Percentiles rank a stretch among this genome's conserved stretches.
Conservation (phyloP, 2,113 vertebrate genomes). For the Columbina picui region DNA sequence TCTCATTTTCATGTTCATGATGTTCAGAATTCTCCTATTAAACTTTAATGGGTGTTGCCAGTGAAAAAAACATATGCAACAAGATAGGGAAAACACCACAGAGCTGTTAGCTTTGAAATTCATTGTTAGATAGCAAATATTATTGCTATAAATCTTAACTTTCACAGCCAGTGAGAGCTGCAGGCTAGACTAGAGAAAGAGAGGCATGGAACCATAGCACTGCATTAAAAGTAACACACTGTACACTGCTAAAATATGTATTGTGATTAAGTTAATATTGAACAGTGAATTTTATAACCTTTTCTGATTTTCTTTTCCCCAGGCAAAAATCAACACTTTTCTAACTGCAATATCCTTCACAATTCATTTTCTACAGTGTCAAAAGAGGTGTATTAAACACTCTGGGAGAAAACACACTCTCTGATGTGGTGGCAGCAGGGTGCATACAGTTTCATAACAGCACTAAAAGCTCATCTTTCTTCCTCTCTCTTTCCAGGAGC, state of each 20-base stretch:
- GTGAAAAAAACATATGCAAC: constrained; percentile 46
- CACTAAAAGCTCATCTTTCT: constrained; percentile 49
- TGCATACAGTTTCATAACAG: constrained; percentile 18
- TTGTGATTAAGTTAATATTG: constrained; percentile 54
- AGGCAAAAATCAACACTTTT: constrained; percentile 46
- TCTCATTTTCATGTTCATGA: constrained; percentile 59
- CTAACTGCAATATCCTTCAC: neutral
- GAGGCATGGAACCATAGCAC: neutral
- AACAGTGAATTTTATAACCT: constrained; percentile 19
- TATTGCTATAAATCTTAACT: constrained; percentile 37
- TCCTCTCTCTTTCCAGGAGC: constrained; percentile 38
- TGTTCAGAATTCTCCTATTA: constrained; percentile 57
- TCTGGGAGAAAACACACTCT: neutral
- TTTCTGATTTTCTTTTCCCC: constrained; percentile 47
- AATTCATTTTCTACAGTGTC: constrained; percentile 6
- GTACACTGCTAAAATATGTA: constrained; percentile 35
- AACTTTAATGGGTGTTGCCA: constrained; percentile 50
- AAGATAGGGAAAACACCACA: constrained; percentile 25
- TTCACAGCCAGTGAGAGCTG: constrained; percentile 8
- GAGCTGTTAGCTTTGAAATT: constrained; percentile 42
- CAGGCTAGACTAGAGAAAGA: constrained; percentile 38
- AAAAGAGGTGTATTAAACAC: constrained; percentile 39
- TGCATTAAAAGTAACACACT: constrained; percentile 11
- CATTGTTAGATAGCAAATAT: constrained; percentile 59
- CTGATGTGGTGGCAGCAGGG: constrained; percentile 8